Evolutionary conservation across 2,113 vertebrate genomes (phyloP), one percentile per base, ranked within the genome.

Genomic region (Protobothrops flavoviridis): DNA sequence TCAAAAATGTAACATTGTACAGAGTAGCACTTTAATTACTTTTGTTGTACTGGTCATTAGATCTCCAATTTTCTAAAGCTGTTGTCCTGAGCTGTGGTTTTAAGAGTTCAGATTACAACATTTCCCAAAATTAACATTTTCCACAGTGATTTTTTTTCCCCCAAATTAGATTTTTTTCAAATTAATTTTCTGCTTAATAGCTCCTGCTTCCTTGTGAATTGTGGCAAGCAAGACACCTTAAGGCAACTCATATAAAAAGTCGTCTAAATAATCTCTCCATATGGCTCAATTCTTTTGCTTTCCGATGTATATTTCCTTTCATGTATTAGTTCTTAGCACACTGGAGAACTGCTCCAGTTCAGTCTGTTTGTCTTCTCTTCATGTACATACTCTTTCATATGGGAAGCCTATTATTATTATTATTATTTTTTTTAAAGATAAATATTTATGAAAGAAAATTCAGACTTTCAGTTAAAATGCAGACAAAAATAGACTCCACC

Each of bases 361-460:
- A 57, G 39, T 89, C 87, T 0, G 0, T 69, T 92, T 91, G 85
- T 24, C 24, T 45, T 94, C 24, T 90, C 56, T 0, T 0, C 26
- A 15, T 85, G 23, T 21, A 24, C 57, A 59, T 87, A 53, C 55
- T 26, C 53, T 69, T 92, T 85, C 26, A 0, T 92, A 61, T 1
- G 53, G 88, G 64, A 92, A 94, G 86, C 61, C 69, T 91, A 86
- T 64, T 45, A 24, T 57, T 21, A 39, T 39, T 39, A 39, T 39
- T 39, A 39, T 39, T 39, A 39, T 39, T 39, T 1, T 39, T 39
- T 39, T 39, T 1, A 39, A 39, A 59, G 59, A 64, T 53, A 97
- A 96, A 95, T 92, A 94, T 93, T 95, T 91, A 85, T 91, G 91
- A 94, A 91, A 90, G 1, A 8, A 59, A 92, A 59, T 87, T 95